Conservation (phyloP, 2,797 vertebrate genomes). For the Sebastes minor region DNA sequence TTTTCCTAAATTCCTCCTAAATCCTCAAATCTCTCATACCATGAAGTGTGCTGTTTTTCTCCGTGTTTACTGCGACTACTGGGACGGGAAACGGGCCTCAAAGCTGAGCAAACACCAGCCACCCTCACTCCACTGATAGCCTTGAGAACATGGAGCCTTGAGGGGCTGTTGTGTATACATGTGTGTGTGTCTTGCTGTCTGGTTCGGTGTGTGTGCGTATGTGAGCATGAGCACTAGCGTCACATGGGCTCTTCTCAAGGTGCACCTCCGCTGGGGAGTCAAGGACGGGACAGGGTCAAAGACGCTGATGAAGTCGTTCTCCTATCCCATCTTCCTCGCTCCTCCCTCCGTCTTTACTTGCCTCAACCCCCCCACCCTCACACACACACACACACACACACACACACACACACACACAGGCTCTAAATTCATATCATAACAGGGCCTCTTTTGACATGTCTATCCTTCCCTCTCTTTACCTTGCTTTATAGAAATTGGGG, state of each 20-base stretch:
- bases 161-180: conserved; percentile 52
- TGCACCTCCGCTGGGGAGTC: conserved; percentile 61
- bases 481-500: conserved; percentile 3
- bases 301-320: conserved; percentile 61
- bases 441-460: conserved; percentile 20
- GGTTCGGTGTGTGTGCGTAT: conserved; percentile 9
- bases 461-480: background rate
- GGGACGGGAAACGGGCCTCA: conserved; percentile 79
- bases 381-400: background rate
- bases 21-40: background rate
- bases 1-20: background rate
- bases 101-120: conserved; percentile 91
- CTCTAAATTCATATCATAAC: conserved; percentile 24
- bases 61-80: conserved; percentile 4
- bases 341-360: conserved; percentile 19
- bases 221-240: conserved; percentile 44
- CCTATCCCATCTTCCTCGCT: conserved; percentile 29
- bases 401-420: background rate
- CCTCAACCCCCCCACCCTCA: background rate
- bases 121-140: conserved; percentile 88
- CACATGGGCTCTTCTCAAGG: conserved; percentile 78
- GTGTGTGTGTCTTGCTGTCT: conserved; percentile 2
- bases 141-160: conserved; percentile 78
- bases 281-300: conserved; percentile 75
- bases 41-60: background rate